Conservation (phyloP, 2,797 vertebrate species). For the Parauchenoglanis punctatus region DNA sequence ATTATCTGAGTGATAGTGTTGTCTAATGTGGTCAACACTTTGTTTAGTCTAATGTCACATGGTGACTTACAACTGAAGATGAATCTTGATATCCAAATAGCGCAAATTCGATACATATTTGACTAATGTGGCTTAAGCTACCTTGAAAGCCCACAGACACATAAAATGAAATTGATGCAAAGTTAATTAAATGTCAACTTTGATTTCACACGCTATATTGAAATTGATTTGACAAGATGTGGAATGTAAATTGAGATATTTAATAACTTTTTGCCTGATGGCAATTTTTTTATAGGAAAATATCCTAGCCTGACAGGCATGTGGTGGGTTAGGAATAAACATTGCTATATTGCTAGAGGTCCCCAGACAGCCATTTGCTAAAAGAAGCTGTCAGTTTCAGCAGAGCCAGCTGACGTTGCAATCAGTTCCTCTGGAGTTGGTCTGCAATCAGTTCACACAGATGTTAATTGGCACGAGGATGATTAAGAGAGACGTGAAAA, state of each 20-base stretch:
- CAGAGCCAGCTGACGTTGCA: conserved; percentile 61
- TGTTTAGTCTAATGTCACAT: neutral
- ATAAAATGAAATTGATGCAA: conserved; percentile 10
- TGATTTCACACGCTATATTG: conserved; percentile 6
- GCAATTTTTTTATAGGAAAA: conserved; percentile 11
- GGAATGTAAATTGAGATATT: conserved; percentile 4
- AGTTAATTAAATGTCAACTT: conserved; percentile 37
- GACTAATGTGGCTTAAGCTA: conserved; percentile 3
- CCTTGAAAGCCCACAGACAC: neutral
- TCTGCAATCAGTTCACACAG: conserved; percentile 75
- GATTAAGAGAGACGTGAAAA: conserved; percentile 71
- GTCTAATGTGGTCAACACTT: neutral
- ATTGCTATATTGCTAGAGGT: neutral
- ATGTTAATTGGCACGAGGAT: conserved; percentile 75
- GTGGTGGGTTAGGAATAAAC: conserved; percentile 25
- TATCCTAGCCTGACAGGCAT: neutral
- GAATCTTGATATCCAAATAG: neutral
- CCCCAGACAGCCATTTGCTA: conserved; percentile 30
- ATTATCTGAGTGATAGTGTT: neutral
- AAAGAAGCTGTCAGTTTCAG: conserved; percentile 46
- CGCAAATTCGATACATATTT: neutral
- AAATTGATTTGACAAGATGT: conserved; percentile 11
- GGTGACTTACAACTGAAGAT: neutral
- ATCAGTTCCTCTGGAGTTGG: conserved; percentile 59
- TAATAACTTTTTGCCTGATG: conserved; percentile 12